phyloP scores from a whole-genome alignment of 2,797 vertebrate species.

The Coendou prehensilis region DNA sequence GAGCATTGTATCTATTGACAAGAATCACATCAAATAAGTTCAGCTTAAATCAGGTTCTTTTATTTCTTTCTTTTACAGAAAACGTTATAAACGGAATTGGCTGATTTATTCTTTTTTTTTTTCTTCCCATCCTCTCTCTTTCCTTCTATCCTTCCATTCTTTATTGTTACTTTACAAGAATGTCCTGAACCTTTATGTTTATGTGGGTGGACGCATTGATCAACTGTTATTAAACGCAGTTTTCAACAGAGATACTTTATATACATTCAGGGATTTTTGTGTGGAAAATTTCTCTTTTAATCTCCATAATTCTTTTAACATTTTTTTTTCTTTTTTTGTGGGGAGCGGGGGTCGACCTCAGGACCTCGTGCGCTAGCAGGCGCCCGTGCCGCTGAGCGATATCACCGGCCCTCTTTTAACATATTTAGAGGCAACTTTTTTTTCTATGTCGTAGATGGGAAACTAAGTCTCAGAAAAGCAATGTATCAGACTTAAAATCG shows the following conservation, averaged over 20 bases:
- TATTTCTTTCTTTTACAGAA: neutral
- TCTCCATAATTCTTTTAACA: neutral
- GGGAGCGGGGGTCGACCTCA: too few relatives aligned
- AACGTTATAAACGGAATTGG: neutral
- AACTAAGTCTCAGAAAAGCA: neutral
- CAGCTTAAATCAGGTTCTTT: neutral
- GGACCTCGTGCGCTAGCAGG: too few relatives aligned
- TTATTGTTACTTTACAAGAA: neutral
- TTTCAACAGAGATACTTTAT: neutral
- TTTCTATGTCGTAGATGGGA: neutral
- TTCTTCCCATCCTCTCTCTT: neutral
- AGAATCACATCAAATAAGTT: conserved; percentile 33
- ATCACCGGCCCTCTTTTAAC: neutral
- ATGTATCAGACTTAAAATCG: neutral
- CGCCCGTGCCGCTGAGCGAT: too few relatives aligned
- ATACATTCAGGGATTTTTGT: neutral
- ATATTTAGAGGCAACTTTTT: neutral
- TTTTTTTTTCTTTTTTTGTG: neutral
- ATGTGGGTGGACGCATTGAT: neutral
- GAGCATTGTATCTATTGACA: neutral
- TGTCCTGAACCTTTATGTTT: neutral
- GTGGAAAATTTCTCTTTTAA: conserved; percentile 6
- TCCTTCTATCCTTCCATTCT: neutral
- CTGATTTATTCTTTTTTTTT: neutral
- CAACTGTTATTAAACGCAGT: neutral